These are phyloP conservation scores for Plebejus argus DNA, from an alignment of 2,888 invertebrate genomes.

Conservation along the genomic window DNA sequence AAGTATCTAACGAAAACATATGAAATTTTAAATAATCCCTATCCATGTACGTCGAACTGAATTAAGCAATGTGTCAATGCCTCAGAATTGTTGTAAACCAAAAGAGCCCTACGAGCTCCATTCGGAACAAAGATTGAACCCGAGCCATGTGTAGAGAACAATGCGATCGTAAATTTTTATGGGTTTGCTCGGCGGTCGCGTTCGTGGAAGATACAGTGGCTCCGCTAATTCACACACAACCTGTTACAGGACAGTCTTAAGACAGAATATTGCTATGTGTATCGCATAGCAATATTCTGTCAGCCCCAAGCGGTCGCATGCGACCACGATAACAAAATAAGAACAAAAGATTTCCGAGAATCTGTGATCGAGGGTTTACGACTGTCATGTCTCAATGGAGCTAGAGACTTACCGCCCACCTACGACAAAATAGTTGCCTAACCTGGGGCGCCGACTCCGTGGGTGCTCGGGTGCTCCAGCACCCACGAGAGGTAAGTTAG, in stretches of 20 bases:
- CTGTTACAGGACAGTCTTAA: not conserved
- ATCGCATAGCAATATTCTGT: no score
- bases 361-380: no score
- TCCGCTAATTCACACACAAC: slow-evolving; percentile 36
- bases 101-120: slow-evolving; percentile 9
- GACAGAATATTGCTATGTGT: no score
- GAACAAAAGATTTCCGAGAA: no score
- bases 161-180: slow-evolving; percentile 52
- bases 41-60: not conserved
- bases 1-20: no score
- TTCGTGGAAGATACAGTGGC: slow-evolving; percentile 39
- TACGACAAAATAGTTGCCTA: no score
- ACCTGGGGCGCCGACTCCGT: no score
- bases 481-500: no score
- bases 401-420: no score
- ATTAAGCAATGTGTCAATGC: slow-evolving; percentile 20
- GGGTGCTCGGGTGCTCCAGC: no score
- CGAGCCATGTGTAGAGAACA: slow-evolving; percentile 44
- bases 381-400: not conserved
- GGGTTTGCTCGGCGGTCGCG: slow-evolving; percentile 35
- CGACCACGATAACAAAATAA: no score
- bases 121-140: slow-evolving; percentile 38
- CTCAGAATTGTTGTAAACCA: slow-evolving; percentile 30
- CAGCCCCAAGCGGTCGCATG: no score
- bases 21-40: not conserved